A percentile compares a stretch with the other conserved stretches of the same genome.
Evolutionary conservation across 1,140 invertebrate genomes (phyloP).

Genomic region (Tribolium madens): DNA sequence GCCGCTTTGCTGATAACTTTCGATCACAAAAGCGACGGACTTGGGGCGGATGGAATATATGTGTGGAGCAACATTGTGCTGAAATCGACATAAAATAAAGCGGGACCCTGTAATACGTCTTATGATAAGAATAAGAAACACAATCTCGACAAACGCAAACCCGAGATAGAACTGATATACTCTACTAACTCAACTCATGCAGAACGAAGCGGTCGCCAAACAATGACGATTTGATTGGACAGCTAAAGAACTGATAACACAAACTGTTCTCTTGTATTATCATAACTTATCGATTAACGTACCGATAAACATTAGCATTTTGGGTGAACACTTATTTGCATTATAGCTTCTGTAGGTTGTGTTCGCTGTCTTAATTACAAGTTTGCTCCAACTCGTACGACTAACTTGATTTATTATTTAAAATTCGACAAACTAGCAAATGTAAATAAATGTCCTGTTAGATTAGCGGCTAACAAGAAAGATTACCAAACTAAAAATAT

Average conservation of each 20-base stretch:
- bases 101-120: slow-evolving; percentile 51
- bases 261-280: slow-evolving; percentile 32
- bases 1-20: slow-evolving; percentile 35
- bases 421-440: too few species aligned
- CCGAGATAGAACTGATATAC: slow-evolving; percentile 46
- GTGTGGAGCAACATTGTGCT: slow-evolving; percentile 54
- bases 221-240: slow-evolving; percentile 48
- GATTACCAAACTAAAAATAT: too few species aligned
- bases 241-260: slow-evolving; percentile 43
- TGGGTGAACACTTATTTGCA: not conserved
- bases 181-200: slow-evolving; percentile 44
- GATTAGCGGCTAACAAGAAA: too few species aligned
- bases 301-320: slow-evolving; percentile 7
- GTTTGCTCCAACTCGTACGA: not conserved
- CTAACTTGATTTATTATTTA: not conserved
- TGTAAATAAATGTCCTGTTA: too few species aligned
- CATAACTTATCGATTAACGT: slow-evolving; percentile 9
- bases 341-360: not conserved
- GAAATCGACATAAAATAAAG: slow-evolving; percentile 61
- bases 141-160: slow-evolving; percentile 48
- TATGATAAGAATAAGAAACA: slow-evolving; percentile 59
- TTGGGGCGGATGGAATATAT: slow-evolving; percentile 15
- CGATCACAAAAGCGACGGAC: slow-evolving; percentile 31
- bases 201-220: slow-evolving; percentile 44
- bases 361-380: not conserved